Conservation (phyloP, 2,797 vertebrate species). For the Discoglossus pictus region DNA sequence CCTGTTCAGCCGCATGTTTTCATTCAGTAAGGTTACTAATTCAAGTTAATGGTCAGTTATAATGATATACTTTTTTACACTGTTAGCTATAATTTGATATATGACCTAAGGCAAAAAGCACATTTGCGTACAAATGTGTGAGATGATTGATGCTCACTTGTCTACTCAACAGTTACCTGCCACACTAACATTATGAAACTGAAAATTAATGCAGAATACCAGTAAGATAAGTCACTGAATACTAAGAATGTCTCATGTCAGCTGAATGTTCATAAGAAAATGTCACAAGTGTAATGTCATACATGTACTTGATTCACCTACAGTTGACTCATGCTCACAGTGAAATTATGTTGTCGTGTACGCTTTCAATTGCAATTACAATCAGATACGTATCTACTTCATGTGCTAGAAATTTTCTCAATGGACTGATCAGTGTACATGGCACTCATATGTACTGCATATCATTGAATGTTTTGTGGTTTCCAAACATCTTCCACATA, state of each 20-base stretch:
- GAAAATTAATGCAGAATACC: slow-evolving; percentile 9
- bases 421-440: slow-evolving; percentile 3
- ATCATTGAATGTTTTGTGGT: background rate
- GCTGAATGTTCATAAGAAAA: background rate
- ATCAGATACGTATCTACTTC: background rate
- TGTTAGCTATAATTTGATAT: slow-evolving; percentile 15
- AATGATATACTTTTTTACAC: slow-evolving; percentile 24
- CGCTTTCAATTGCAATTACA: slow-evolving; percentile 12
- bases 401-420: background rate
- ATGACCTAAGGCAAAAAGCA: background rate
- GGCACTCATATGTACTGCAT: slow-evolving; percentile 1
- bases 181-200: background rate
- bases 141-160: slow-evolving; percentile 19
- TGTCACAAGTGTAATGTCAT: slow-evolving; percentile 24
- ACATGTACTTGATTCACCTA: slow-evolving; percentile 1
- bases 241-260: slow-evolving; percentile 13
- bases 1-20: background rate
- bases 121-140: slow-evolving; percentile 13
- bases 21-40: slow-evolving; percentile 1
- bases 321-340: slow-evolving; percentile 4
- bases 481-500: too few relatives aligned
- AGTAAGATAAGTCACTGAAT: slow-evolving; percentile 16
- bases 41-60: background rate
- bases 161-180: background rate
- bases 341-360: slow-evolving; percentile 4